Conservation (phyloP, 2,888 invertebrate genomes). For the Patella pellucida region DNA sequence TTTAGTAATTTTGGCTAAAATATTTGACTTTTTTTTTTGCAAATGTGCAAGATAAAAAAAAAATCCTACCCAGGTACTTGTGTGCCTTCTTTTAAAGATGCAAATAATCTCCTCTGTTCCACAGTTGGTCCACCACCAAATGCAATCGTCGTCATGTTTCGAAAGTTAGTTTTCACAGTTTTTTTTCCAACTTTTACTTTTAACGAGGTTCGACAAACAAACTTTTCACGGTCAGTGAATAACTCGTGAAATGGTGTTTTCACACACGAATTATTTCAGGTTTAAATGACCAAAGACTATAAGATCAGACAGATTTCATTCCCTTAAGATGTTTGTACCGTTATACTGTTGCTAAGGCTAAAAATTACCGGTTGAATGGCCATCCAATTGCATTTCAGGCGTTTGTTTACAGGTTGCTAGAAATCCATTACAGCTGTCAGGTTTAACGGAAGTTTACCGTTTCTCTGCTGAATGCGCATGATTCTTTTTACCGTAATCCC, state of each 20-base stretch:
- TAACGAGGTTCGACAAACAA: too few species aligned
- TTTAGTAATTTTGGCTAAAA: too few species aligned
- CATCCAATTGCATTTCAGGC: background rate
- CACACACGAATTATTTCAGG: too few species aligned
- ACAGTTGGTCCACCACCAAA: slow-evolving; percentile 69
- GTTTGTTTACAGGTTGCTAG: slow-evolving; percentile 4
- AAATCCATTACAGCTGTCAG: background rate
- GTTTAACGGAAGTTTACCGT: background rate
- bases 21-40: too few species aligned
- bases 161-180: background rate
- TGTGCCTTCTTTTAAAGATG: slow-evolving; percentile 67
- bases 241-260: too few species aligned
- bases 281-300: too few species aligned
- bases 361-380: background rate
- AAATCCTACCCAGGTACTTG: slow-evolving; percentile 69
- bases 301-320: background rate
- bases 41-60: background rate
- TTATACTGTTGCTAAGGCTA: background rate
- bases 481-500: too few species aligned
- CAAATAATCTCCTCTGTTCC: slow-evolving; percentile 66
- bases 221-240: too few species aligned
- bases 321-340: slow-evolving; percentile 1
- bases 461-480: background rate
- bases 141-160: slow-evolving; percentile 66
- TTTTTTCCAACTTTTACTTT: background rate